Percentiles rank a stretch among this genome's conserved stretches.
Evolutionary conservation across 2,888 invertebrate species (phyloP).

Genomic region (Chaitophorus viminalis): DNA sequence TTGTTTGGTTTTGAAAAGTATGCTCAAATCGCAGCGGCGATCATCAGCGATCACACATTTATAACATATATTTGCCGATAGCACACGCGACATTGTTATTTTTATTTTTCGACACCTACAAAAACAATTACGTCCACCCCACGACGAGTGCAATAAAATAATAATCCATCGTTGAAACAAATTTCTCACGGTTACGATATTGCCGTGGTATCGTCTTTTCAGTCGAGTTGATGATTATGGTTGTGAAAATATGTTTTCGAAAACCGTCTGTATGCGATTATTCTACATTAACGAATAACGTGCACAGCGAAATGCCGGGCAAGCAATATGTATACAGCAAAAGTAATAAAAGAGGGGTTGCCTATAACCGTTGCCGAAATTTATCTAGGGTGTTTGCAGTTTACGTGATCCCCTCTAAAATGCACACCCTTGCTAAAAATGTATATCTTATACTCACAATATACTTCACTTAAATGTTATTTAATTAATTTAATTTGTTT

Average conservation of each 20-base stretch:
- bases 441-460: neutral
- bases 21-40: slow-evolving; percentile 3
- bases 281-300: neutral
- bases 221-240: neutral
- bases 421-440: neutral
- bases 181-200: neutral
- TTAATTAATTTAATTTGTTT: neutral
- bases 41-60: neutral
- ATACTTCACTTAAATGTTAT: neutral
- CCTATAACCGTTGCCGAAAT: neutral
- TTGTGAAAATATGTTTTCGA: neutral
- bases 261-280: neutral
- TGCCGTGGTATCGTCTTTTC: too few relatives aligned
- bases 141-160: neutral
- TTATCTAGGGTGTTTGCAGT: neutral
- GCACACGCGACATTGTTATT: neutral
- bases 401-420: neutral
- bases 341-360: neutral
- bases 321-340: neutral
- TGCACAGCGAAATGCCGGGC: neutral
- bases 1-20: neutral
- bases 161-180: neutral
- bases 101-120: neutral
- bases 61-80: neutral
- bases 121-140: neutral